Conservation (phyloP, 2,113 vertebrate genomes). For the Eleginops maclovinus region DNA sequence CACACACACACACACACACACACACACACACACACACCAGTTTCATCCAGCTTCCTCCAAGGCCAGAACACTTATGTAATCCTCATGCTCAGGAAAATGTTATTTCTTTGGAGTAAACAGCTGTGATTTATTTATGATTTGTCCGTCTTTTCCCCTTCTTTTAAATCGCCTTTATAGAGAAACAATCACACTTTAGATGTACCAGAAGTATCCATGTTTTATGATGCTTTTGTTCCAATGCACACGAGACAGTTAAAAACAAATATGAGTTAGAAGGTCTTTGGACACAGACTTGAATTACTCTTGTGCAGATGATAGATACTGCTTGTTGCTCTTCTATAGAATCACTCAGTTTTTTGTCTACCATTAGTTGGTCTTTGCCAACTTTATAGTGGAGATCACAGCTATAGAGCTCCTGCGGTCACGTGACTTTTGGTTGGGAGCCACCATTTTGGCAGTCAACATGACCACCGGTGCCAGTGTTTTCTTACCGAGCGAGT, state of each 20-base stretch:
- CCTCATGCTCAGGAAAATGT: not conserved
- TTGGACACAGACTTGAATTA: too few relatives aligned
- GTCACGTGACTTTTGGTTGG: too few relatives aligned
- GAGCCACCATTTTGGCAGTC: too few relatives aligned
- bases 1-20: constrained; percentile 44
- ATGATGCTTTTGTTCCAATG: not conserved
- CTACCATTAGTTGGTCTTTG: too few relatives aligned
- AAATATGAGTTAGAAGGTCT: not conserved
- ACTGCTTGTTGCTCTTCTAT: too few relatives aligned
- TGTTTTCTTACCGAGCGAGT: too few relatives aligned
- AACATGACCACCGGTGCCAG: too few relatives aligned
- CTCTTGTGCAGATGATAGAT: not conserved
- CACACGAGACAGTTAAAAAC: not conserved
- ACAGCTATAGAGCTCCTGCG: too few relatives aligned
- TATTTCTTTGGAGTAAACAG: not conserved
- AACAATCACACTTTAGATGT: constrained; percentile 2
- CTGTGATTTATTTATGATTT: too few relatives aligned
- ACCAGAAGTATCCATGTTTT: not conserved
- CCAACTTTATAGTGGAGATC: too few relatives aligned
- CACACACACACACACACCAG: constrained; percentile 38
- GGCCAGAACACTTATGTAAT: constrained; percentile 41
- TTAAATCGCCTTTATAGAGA: not conserved
- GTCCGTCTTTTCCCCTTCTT: too few relatives aligned
- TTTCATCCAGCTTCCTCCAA: constrained; percentile 41
- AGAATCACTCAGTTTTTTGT: not conserved